Conservation (phyloP, 1,140 invertebrate species). For the Drosophila watanabei region DNA sequence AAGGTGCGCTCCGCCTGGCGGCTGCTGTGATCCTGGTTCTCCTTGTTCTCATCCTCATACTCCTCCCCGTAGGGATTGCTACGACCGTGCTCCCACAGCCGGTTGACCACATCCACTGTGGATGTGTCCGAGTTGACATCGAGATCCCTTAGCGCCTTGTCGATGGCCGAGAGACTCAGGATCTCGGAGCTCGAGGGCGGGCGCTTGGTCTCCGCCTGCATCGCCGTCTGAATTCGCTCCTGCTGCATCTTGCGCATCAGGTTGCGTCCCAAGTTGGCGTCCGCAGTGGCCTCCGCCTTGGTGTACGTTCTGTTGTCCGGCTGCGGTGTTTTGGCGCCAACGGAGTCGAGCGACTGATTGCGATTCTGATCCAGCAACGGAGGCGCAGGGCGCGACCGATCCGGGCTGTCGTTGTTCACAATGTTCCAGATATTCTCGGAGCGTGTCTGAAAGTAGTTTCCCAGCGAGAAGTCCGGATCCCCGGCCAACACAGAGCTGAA, state of each 20-base stretch:
- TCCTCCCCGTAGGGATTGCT: constrained; percentile 7
- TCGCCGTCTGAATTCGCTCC: constrained; percentile 37
- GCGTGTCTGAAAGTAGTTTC: constrained; percentile 74
- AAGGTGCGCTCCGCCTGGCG: constrained; percentile 34
- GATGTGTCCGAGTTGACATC: constrained; percentile 70
- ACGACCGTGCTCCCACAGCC: constrained; percentile 34
- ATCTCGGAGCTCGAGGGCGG: constrained; percentile 64
- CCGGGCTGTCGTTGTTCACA: constrained; percentile 43
- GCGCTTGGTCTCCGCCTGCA: constrained; percentile 32
- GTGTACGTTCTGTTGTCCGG: constrained; percentile 79
- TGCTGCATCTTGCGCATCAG: constrained; percentile 56
- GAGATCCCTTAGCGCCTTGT: constrained; percentile 64
- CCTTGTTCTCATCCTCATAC: constrained; percentile 58
- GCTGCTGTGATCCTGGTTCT: constrained; percentile 48
- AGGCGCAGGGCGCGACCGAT: constrained; percentile 21
- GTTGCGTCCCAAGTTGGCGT: constrained; percentile 46
- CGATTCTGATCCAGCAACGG: constrained; percentile 16
- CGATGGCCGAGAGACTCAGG: constrained; percentile 75
- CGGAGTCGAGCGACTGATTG: neutral
- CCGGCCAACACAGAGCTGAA: constrained; percentile 65
- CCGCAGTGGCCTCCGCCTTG: constrained; percentile 25
- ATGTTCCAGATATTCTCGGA: constrained; percentile 76
- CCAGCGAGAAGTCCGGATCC: constrained; percentile 79
- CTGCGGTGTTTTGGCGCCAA: constrained; percentile 53
- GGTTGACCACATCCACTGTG: constrained; percentile 53